phyloP scores from a whole-genome alignment of 2,888 invertebrate genomes.

The Coelinius sp. region DNA sequence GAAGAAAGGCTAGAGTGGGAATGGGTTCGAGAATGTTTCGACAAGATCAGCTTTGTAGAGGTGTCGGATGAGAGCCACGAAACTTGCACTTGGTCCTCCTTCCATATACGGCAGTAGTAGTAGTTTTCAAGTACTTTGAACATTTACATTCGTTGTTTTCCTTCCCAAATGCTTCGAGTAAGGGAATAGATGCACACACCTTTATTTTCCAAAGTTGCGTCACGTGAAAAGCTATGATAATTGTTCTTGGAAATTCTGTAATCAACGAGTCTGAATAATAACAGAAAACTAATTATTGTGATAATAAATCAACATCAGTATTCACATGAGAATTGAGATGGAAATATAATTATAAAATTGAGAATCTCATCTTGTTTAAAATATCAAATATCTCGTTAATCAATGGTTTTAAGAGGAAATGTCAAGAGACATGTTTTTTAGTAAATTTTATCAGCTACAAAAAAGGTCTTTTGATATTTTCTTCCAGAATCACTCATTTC shows the following conservation, averaged over 20 bases:
- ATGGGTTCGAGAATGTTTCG: neutral
- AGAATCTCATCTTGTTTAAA: no score
- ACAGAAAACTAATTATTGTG: neutral
- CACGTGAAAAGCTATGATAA: constrained; percentile 12
- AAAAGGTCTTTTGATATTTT: no score
- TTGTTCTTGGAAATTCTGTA: constrained; percentile 5
- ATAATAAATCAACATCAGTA: neutral
- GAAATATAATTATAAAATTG: no score
- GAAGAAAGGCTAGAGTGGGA: neutral
- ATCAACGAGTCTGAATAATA: neutral
- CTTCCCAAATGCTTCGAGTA: neutral
- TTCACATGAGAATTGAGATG: no score
- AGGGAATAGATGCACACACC: neutral
- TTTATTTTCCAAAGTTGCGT: constrained; percentile 4
- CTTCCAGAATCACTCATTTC: no score
- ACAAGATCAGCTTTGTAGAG: neutral
- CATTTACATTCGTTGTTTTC: constrained; percentile 10
- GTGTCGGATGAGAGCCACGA: neutral
- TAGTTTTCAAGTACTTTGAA: constrained; percentile 13
- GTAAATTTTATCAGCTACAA: no score
- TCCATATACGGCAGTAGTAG: neutral
- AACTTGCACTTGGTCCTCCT: neutral
- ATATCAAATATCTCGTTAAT: no score
- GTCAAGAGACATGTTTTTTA: no score
- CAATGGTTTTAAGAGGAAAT: no score